phyloP scores from a whole-genome alignment of 2,888 invertebrate species.

The Megastigmus dorsalis region DNA sequence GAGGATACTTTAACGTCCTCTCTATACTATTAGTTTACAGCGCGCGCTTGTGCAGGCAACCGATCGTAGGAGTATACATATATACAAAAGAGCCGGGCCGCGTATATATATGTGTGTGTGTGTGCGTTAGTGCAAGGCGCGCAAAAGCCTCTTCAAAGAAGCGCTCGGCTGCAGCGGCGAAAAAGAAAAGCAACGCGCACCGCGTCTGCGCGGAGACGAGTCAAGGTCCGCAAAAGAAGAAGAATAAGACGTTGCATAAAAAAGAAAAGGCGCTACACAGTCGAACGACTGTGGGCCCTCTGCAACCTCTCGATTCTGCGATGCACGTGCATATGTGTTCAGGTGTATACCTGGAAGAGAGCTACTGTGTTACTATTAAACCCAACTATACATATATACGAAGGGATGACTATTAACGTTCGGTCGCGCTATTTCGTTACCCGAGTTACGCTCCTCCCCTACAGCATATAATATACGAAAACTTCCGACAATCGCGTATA shows the following conservation, averaged over 20 bases:
- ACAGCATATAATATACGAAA: too few relatives aligned
- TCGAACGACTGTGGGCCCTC: too few relatives aligned
- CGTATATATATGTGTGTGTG: too few relatives aligned
- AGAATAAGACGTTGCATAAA: not conserved
- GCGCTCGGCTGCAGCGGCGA: not conserved
- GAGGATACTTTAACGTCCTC: slow-evolving; percentile 11
- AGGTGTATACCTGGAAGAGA: too few relatives aligned
- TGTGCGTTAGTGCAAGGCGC: not conserved
- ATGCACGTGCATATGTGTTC: not conserved
- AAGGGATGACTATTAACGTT: too few relatives aligned
- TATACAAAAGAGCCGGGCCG: not conserved
- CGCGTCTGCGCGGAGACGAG: not conserved
- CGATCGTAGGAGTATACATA: slow-evolving; percentile 27
- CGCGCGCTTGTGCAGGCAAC: not conserved
- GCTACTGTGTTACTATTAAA: too few relatives aligned
- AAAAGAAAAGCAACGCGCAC: not conserved
- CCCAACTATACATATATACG: too few relatives aligned
- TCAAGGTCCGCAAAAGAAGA: too few relatives aligned
- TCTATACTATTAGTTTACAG: slow-evolving; percentile 9
- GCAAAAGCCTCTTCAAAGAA: not conserved
- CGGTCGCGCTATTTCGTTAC: too few relatives aligned
- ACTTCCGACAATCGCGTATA: too few relatives aligned
- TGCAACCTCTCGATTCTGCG: too few relatives aligned
- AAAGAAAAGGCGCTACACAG: not conserved
- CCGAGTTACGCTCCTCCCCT: too few relatives aligned